Conservation (phyloP, 1,140 invertebrate species). For the Sitophilus oryzae region DNA sequence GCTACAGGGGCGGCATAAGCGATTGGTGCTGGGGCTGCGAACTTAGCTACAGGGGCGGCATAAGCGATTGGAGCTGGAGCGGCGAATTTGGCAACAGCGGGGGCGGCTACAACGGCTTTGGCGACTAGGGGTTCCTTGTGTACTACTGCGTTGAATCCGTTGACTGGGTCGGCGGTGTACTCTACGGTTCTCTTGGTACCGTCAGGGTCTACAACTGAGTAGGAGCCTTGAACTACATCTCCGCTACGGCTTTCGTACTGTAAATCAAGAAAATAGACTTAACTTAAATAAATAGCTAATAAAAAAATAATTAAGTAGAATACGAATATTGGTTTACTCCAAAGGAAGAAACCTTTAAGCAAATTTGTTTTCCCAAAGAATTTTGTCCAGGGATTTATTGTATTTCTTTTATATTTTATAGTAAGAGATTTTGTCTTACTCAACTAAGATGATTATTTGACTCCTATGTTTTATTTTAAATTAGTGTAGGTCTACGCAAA, state of each 20-base stretch:
- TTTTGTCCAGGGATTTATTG: too few relatives aligned
- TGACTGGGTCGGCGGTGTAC: conserved; percentile 55
- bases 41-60: conserved; percentile 8
- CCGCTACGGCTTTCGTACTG: conserved; percentile 49
- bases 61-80: conserved; percentile 32
- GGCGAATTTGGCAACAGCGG: conserved; percentile 40
- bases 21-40: conserved; percentile 5
- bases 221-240: conserved; percentile 55
- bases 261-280: too few relatives aligned
- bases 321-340: too few relatives aligned
- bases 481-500: too few relatives aligned
- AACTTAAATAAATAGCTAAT: too few relatives aligned
- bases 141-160: conserved; percentile 49
- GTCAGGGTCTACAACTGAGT: conserved; percentile 1
- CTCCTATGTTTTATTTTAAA: too few relatives aligned
- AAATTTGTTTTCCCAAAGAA: too few relatives aligned
- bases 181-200: conserved; percentile 48
- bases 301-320: too few relatives aligned
- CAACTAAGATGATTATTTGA: too few relatives aligned
- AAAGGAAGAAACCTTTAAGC: too few relatives aligned
- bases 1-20: conserved; percentile 31
- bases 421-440: too few relatives aligned
- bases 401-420: too few relatives aligned
- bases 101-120: conserved; percentile 30
- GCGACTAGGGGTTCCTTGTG: conserved; percentile 43